Evolutionary conservation across 2,888 invertebrate genomes (phyloP), one percentile per base, ranked within the genome.

Genomic region (Tromatobia lineatoria): DNA sequence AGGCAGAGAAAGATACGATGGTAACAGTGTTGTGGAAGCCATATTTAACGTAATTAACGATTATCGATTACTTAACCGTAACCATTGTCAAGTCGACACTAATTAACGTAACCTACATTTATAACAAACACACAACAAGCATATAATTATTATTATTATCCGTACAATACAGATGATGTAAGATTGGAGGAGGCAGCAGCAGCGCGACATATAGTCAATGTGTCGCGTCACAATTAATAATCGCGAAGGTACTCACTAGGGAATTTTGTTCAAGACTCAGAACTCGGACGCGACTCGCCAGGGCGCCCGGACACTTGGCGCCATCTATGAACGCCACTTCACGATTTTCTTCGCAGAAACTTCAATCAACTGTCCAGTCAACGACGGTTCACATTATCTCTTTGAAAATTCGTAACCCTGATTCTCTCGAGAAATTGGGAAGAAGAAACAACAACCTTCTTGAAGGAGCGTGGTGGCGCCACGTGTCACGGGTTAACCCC

Each of bases 161-260:
- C 89, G 85, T 84, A 38, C 34, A 82, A 86, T 75, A 82, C 85
- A 82, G 84, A 87, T 81, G 69, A 78, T 59, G 76, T 87, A 87
- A 87, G 85, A 79, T 78, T 69, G 61, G 50, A 70, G 78, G 23
- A 73, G 70, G 74, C 76, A 77, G 80, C 66, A 76, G 67, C 61
- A 69, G 80, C 81, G 83, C 84, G 83, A 87, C 75, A 80, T 79
- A 74, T 80, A 82, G 77, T 66, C 59, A 85, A 88, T 86, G 85
- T 86, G 86, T 85, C 80, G 88, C 89, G 89, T 88, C 81, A 87
- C 82, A 80, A 88, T 88, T 89, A 87, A 89, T 88, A 90, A 91
- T 91, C 93, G 93, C 93, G 91, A 91, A 93, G 93, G 93, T 93
- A 93, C 92, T 92, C 91, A 93, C 93, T 93, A 88, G 91, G 92